Evolutionary conservation across 1,140 invertebrate genomes (phyloP), one percentile per base, ranked within the genome.

Genomic region (Sycobia sp.): DNA sequence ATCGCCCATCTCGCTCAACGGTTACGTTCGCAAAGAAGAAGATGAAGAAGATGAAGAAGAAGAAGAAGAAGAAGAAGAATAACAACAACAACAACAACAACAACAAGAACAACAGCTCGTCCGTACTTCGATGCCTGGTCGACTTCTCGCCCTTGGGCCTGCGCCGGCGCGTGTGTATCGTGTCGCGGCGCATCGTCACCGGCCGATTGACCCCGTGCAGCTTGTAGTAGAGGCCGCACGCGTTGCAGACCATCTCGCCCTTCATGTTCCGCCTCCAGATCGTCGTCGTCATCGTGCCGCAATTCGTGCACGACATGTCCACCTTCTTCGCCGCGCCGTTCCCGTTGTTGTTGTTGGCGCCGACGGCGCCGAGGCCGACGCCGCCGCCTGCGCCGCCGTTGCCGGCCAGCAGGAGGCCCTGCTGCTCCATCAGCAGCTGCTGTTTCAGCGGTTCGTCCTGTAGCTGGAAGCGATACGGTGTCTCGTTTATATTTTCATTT

Each of bases 231-330:
- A 97, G 85, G 1, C 94, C 94, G 77, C 94, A 97, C 22, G 94
- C 94, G 80, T 97, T 97, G 80, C 94, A 97, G 18, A 96, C 94
- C 86, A 95, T 94, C 82, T 96, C 93, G 32, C 91, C 94, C 71
- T 90, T 87, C 68, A 91, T 87, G 79, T 95, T 94, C 67, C 94
- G 85, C 72, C 94, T 84, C 94, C 94, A 96, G 56, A 97, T 92
- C 1, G 94, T 96, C 22, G 94, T 97, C 13, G 91, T 95, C 76
- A 90, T 88, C 0, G 94, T 96, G 46, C 91, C 91, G 78, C 91
- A 93, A 80, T 93, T 93, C 66, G 87, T 90, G 78, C 91, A 93
- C 14, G 87, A 85, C 71, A 92, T 85, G 73, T 92, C 90, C 32
- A 90, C 86, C 65, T 80, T 82, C 55, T 81, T 82, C 10, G 74